phyloP scores from a whole-genome alignment of 2,113 vertebrate genomes.

The Oreochromis spilurus region DNA sequence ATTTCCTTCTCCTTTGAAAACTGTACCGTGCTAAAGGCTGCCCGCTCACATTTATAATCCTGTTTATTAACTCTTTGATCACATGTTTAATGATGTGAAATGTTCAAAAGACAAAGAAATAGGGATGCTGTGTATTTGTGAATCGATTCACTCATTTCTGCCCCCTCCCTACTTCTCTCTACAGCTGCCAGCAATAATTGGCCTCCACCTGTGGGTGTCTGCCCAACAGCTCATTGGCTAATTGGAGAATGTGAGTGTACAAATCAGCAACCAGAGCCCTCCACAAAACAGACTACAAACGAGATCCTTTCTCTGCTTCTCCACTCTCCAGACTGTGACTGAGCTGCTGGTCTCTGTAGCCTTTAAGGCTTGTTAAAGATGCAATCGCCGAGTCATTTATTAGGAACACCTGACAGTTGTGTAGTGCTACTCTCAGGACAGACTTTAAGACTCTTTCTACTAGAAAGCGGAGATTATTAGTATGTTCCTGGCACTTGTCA shows the following conservation, averaged over 20 bases:
- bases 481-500: neutral
- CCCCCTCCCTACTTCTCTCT: neutral
- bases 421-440: neutral
- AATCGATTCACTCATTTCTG: neutral
- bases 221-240: neutral
- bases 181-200: neutral
- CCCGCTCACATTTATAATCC: neutral
- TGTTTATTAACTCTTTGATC: neutral
- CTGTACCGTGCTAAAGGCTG: neutral
- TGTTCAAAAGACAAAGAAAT: neutral
- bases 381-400: neutral
- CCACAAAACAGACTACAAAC: neutral
- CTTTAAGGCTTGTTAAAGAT: neutral
- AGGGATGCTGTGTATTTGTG: neutral
- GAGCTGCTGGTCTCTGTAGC: neutral
- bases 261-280: neutral
- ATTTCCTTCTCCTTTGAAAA: neutral
- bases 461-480: neutral
- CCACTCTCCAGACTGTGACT: neutral
- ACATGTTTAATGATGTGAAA: neutral
- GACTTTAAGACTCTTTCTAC: neutral
- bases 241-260: neutral
- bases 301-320: neutral
- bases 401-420: neutral
- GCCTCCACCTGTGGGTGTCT: neutral